Evolutionary conservation across 2,797 vertebrate species (phyloP), one percentile per base, ranked within the genome.

Genomic region (Crenichthys baileyi): DNA sequence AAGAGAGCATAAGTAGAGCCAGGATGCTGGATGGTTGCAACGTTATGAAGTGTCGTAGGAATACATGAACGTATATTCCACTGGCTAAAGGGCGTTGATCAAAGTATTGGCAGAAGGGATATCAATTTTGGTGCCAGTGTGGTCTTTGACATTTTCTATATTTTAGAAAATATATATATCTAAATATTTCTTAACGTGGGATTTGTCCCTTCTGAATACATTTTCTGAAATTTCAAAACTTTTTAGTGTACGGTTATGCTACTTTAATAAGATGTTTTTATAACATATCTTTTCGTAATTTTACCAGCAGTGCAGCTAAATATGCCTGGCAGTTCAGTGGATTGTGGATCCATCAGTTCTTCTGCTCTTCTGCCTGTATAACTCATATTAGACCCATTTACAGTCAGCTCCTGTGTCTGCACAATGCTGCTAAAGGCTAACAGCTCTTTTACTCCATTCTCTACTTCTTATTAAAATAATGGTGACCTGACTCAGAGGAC

Each of bases 371-470:
- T 77, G 55, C 53, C 31, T 50, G 15, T 70, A 77, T 41, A 76
- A 39, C 18, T 13, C 39, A 48, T 26, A 78, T 77, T 36, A 67
- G 22, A 18, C 39, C 36, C 36, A 41, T 41, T 24, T 79, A 84
- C 12, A 71, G 7, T 56, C 24, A n/a, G 44, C 36, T 71, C 2
- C 55, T 73, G 75, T 79, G 70, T 26, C 20, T 44, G 41, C 63
- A 76, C 61, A 73, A 73, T 22, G 53, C 16, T 74, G 16, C 55
- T 65, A 81, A 51, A 73, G 48, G 44, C 72, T 7, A 29, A 67
- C 26, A 82, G 65, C 65, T 68, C 65, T 41, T 41, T 9, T n/a
- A 74, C 11, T 24, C 71, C 70, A 77, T 77, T 79, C 60, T 70
- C 70, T 26, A 31, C 36, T n/a, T 44, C 65, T 70, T 16, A 16